phyloP scores from a whole-genome alignment of 2,797 vertebrate species.

The Acanthiza pusilla region DNA sequence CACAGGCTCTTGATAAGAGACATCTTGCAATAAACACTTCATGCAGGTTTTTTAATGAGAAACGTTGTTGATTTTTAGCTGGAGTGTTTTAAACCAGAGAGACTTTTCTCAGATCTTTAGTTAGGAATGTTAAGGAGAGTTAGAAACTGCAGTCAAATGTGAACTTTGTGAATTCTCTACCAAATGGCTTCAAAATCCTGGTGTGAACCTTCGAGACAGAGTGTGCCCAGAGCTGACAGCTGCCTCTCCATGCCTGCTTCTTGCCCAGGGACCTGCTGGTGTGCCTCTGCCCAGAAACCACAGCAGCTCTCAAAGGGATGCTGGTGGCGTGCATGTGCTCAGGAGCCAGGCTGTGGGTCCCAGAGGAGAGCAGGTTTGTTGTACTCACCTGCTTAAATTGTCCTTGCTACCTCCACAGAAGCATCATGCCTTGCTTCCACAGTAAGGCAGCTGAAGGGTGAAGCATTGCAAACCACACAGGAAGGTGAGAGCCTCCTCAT shows the following conservation, averaged over 20 bases:
- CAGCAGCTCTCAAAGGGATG: neutral
- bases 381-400: neutral
- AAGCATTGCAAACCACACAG: accelerated
- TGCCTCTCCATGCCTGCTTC: neutral
- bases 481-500: neutral
- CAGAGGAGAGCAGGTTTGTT: neutral
- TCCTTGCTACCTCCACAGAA: neutral
- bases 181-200: neutral
- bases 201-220: neutral
- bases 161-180: neutral
- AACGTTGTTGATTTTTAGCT: neutral
- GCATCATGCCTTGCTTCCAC: neutral
- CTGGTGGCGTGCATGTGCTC: accelerated
- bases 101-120: neutral
- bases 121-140: neutral
- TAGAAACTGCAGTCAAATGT: neutral
- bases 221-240: neutral
- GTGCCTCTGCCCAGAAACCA: neutral
- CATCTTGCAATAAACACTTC: neutral
- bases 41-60: neutral
- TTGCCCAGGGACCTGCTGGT: neutral
- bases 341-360: neutral
- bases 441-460: neutral
- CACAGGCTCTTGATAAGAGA: neutral
- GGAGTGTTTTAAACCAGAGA: neutral